Percentiles rank a stretch among this genome's conserved stretches.
Evolutionary conservation across 1,140 invertebrate genomes (phyloP).

Genomic region (Scylla paramamosain): DNA sequence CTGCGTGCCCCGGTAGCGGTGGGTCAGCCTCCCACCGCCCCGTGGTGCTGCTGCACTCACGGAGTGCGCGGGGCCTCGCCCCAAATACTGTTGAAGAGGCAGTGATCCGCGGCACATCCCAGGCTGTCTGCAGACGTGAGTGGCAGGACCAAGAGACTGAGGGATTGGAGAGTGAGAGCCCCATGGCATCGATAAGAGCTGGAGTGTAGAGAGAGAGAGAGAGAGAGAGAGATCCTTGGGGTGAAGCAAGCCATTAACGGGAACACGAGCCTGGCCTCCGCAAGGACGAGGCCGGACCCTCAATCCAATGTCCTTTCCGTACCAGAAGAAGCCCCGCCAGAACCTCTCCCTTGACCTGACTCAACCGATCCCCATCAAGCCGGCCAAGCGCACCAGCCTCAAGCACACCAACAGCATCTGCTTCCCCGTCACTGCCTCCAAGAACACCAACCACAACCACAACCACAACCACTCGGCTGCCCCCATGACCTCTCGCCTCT

Average conservation of each 20-base stretch:
- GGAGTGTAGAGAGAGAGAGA: neutral
- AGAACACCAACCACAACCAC: neutral
- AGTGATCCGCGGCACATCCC: neutral
- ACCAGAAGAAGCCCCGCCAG: slow-evolving; percentile 69
- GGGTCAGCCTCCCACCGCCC: neutral
- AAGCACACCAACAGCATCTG: slow-evolving; percentile 73
- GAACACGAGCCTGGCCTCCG: neutral
- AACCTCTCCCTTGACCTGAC: slow-evolving; percentile 70
- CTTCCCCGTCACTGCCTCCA: slow-evolving; percentile 39
- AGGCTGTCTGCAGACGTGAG: neutral
- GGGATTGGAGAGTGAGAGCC: neutral
- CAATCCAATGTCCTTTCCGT: slow-evolving; percentile 69
- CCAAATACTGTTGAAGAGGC: neutral
- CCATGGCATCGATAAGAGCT: neutral
- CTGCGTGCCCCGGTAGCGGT: neutral
- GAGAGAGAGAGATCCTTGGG: neutral
- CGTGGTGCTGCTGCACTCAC: neutral
- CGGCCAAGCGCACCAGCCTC: slow-evolving; percentile 47
- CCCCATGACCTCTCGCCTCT: slow-evolving; percentile 56
- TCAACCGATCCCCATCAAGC: slow-evolving; percentile 62
- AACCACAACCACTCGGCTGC: neutral
- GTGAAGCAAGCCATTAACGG: neutral
- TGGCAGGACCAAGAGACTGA: neutral
- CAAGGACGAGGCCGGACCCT: neutral
- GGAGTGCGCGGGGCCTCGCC: neutral